Evolutionary conservation across 2,113 vertebrate genomes (phyloP).

Genomic region (Rhegmatorhina hoffmannsi): DNA sequence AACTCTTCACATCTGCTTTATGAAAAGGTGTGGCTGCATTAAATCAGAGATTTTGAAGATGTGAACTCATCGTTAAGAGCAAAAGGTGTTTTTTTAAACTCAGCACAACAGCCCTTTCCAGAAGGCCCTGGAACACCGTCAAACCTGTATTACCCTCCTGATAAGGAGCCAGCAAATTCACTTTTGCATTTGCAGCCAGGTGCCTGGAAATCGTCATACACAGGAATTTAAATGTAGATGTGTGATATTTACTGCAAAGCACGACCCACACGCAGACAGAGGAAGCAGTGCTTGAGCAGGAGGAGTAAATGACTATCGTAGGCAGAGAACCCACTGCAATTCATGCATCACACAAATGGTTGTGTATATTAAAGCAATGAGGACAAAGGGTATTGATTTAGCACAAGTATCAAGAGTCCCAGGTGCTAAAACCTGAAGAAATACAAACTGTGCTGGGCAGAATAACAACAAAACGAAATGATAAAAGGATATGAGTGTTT

Average conservation of each 20-base stretch:
- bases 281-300: conserved; percentile 19
- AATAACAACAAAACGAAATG: conserved; percentile 71
- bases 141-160: background rate
- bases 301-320: conserved; percentile 54
- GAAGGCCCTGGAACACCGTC: background rate
- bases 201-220: background rate
- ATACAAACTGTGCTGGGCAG: conserved; percentile 64
- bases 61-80: background rate
- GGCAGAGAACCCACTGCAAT: conserved; percentile 59
- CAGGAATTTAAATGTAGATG: conserved; percentile 38
- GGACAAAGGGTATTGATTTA: conserved; percentile 74
- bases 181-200: background rate
- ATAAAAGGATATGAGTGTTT: conserved; percentile 73
- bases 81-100: background rate
- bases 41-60: background rate
- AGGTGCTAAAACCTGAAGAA: conserved; percentile 71
- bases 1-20: background rate
- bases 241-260: conserved; percentile 36
- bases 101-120: background rate
- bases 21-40: background rate
- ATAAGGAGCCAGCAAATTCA: background rate
- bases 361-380: conserved; percentile 72
- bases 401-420: conserved; percentile 64
- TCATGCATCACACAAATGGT: conserved; percentile 73
- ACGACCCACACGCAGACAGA: background rate